Percentiles rank a stretch among this genome's conserved stretches.
These are phyloP conservation scores for Leptopilina drosophilae DNA, from an alignment of 2,888 invertebrate genomes.

Conservation along the genomic window DNA sequence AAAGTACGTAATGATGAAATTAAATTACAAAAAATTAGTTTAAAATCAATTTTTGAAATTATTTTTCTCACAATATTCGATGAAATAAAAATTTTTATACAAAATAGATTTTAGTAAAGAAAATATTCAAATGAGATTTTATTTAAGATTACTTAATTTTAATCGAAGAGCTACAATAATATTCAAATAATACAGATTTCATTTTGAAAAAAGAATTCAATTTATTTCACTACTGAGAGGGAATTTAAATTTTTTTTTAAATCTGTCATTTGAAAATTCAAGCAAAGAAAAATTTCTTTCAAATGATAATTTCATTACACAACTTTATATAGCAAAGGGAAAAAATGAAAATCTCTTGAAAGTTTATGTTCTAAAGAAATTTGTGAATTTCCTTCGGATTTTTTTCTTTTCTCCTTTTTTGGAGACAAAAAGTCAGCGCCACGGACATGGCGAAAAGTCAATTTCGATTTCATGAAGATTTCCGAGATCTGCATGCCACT, in stretches of 20 bases:
- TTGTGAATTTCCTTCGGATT: neutral
- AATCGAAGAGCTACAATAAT: too few relatives aligned
- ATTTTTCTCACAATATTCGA: too few relatives aligned
- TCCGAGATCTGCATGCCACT: slow-evolving; percentile 43
- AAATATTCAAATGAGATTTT: neutral
- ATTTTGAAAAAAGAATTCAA: too few relatives aligned
- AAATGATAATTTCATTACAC: neutral
- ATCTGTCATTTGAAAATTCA: neutral
- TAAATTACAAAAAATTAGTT: too few relatives aligned
- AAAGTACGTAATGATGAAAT: neutral
- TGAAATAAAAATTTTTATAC: too few relatives aligned
- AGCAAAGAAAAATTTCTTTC: neutral
- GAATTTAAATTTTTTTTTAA: too few relatives aligned
- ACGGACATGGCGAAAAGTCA: slow-evolving; percentile 44
- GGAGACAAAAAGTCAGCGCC: slow-evolving; percentile 8
- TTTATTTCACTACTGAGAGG: too few relatives aligned
- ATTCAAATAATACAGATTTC: too few relatives aligned
- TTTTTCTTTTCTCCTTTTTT: neutral
- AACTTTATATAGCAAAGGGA: neutral
- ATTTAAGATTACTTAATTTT: too few relatives aligned
- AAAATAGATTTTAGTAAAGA: neutral
- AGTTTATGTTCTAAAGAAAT: neutral
- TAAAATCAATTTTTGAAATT: too few relatives aligned
- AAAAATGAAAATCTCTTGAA: neutral
- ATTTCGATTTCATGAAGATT: slow-evolving; percentile 46